Base-by-base conservation (phyloP, 2,888 invertebrate genomes). In the Nudaria mundana region DNA sequence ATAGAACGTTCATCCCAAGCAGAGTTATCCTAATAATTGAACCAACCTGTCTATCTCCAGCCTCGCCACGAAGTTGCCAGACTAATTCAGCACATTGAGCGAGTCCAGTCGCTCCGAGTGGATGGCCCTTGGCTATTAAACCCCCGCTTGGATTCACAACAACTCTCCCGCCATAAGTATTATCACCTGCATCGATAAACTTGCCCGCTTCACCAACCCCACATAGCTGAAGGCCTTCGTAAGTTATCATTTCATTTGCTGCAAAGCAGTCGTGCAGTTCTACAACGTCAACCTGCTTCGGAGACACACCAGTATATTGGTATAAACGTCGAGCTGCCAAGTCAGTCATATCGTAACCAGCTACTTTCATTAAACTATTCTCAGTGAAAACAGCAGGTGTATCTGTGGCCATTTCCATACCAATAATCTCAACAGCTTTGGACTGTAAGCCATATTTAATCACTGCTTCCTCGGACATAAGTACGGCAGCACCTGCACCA, bases 131-230 rank as follows among this genome's bases (percentile, higher is more conserved):
- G 0, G 98, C 98, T 51, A 99, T 99, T 29, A 99, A 91, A n/a
- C 99, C 99, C 34, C 98, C 99, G 70, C 98, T 98, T 0, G 99
- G 99, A 83, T 99, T 99, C n/a, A 99, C 91, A 2, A 99, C 99
- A 74, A 94, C 97, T 75, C 95, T 95, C 13, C 99, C 99, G 18
- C 99, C 92, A 66, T 99, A 99, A 0, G 99, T 99, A 76, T 99
- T 99, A 72, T 98, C 95, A 0, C 97, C 97, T 3, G 93, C 91
- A 76, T 99, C 99, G 49, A 99, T 93, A 49, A 99, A 91, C 65
- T 95, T 95, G 7, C 95, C 97, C 0, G 96, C 99, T 81, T 97
- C 93, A 12, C 98, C 98, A 55, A 92, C 93, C 8, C 93, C 91
- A 71, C 98, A 99, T 4, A 98, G 83, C 28, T 98, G 98, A 12